Evolutionary conservation across 2,113 vertebrate species (phyloP), one percentile per base, ranked within the genome.

Genomic region (Podarcis raffonei): DNA sequence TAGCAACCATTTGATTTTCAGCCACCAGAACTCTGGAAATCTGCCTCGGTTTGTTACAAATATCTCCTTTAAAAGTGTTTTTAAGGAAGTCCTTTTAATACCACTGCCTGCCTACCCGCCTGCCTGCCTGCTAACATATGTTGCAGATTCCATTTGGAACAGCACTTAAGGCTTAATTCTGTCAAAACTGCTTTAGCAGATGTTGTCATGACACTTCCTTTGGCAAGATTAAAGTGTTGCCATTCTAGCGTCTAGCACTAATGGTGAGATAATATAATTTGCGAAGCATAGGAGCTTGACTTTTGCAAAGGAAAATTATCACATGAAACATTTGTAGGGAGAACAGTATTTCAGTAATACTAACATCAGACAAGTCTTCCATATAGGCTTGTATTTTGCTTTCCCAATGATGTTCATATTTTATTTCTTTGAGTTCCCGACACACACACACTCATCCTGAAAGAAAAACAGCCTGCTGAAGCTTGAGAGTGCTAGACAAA

Each of bases 201-300:
- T 84, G 87, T 92, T 96, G 92, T 92, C 92, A 92, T 94, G 91
- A 91, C 90, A 94, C 91, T 92, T 94, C 42, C 32, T 68, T 88
- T 87, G 78, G 84, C 82, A 92, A 87, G 62, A 93, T 92, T 91
- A 86, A 93, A 93, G 80, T 78, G 68, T 78, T 94, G 90, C 83
- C 86, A 90, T 92, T 93, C 74, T 81, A 90, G 11, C 81, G 85
- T 71, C 79, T 82, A 72, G 78, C 89, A 69, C 65, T 91, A 84
- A 91, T 92, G 90, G 3, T 88, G 83, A 94, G 90, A 89, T 87
- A 94, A 90, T 68, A 59, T 81, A n/a, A 92, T 92, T 91, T 92
- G 76, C 0, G 5, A 79, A 74, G 88, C 86, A 86, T 20, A 88
- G 72, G 81, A 87, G 85, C 87, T 92, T 88, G 75, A 22, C 32